phyloP scores from a whole-genome alignment of 2,113 vertebrate species.

The Apeltes quadracus region DNA sequence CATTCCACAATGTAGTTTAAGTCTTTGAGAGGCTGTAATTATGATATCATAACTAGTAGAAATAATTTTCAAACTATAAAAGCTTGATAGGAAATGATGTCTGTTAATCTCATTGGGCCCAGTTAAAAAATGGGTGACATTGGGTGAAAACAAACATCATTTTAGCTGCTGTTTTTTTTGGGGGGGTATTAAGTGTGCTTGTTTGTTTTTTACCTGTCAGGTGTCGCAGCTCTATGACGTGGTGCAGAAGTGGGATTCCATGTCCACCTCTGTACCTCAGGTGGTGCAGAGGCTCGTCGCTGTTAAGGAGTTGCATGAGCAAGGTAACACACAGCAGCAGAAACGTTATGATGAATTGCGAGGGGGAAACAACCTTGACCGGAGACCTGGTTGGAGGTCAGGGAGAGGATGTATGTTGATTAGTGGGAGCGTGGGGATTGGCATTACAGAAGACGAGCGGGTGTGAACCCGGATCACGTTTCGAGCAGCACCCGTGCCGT shows the following conservation, averaged over 20 bases:
- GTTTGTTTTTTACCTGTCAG: conserved; percentile 63
- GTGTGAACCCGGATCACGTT: conserved; percentile 39
- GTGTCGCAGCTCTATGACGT: conserved; percentile 89
- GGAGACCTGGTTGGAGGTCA: conserved; percentile 68
- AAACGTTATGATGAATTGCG: too few species aligned
- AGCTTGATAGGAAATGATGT: neutral
- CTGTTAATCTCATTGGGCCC: neutral
- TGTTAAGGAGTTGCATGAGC: conserved; percentile 91
- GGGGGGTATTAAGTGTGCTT: neutral
- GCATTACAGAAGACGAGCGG: conserved; percentile 42
- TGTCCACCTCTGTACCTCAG: conserved; percentile 87
- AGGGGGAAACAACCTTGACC: conserved; percentile 52
- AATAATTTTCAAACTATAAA: neutral
- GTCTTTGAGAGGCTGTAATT: neutral
- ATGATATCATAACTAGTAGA: neutral
- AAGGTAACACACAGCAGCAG: conserved; percentile 85
- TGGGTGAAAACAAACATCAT: neutral
- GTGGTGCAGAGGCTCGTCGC: conserved; percentile 89
- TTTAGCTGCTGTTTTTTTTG: neutral
- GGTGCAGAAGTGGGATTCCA: conserved; percentile 90
- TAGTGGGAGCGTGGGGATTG: conserved; percentile 31
- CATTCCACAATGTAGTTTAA: neutral
- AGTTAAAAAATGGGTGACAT: neutral
- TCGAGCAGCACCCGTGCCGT: conserved; percentile 26
- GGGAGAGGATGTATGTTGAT: conserved; percentile 64